A percentile compares a stretch with the other conserved stretches of the same genome.
phyloP scores from a whole-genome alignment of 2,113 vertebrate genomes.

The Neoarius graeffei region DNA sequence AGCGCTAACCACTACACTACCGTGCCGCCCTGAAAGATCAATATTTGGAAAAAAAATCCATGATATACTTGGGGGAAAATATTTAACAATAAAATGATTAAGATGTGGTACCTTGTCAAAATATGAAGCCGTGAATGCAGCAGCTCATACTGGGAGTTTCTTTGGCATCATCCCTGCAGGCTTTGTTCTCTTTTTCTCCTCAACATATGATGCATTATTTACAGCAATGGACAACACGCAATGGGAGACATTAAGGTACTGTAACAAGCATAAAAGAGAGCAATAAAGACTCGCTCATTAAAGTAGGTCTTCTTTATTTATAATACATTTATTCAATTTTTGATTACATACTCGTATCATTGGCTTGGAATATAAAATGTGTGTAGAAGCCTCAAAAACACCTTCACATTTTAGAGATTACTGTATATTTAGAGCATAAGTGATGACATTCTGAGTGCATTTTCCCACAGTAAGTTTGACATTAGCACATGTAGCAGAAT shows the following conservation, averaged over 20 bases:
- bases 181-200: not conserved
- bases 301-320: not conserved
- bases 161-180: not conserved
- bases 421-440: not conserved
- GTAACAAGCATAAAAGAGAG: slow-evolving; percentile 20
- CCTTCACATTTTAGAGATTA: not conserved
- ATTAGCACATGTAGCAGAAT: too few relatives aligned
- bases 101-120: not conserved
- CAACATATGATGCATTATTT: not conserved
- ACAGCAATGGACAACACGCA: not conserved
- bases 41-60: not conserved
- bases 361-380: not conserved
- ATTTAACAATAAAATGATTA: not conserved
- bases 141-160: slow-evolving; percentile 4
- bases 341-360: not conserved
- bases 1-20: too few relatives aligned
- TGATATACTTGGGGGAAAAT: not conserved
- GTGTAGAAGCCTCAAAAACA: not conserved
- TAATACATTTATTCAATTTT: slow-evolving; percentile 1
- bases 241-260: slow-evolving; percentile 6
- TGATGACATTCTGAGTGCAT: not conserved
- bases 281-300: not conserved
- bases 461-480: not conserved
- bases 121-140: not conserved
- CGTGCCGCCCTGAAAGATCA: too few relatives aligned